Evolutionary conservation across 2,888 invertebrate genomes (phyloP), one percentile per base, ranked within the genome.

Genomic region (Anodontia alba): DNA sequence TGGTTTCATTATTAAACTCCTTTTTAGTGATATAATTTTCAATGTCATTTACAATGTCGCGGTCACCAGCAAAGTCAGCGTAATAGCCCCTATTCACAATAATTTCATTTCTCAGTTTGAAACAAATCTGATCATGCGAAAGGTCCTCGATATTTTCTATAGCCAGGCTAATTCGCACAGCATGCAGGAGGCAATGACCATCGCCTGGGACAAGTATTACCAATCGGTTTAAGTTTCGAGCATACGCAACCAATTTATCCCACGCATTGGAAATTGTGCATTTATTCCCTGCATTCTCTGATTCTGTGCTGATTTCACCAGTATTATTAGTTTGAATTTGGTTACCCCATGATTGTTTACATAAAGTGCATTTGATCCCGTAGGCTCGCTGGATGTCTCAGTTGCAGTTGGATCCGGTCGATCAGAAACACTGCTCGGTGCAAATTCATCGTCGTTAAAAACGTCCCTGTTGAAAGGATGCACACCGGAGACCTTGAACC

Each of bases 401-500:
- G 5, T 38, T 38, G 38, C 12, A 38, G 5, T 38, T 38, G 49
- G 49, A 49, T 49, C 71, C 15, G 57, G 57, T 23, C 57, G 57
- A 15, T 57, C 57, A 29, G 29, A 76, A 38, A 78, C 78, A 66
- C 38, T 42, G 17, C 75, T n/a, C 31, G 68, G 76, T 33, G 46
- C 36, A 54, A 74, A 82, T 67, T 82, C 76, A 26, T 29, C 36
- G 20, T 78, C 73, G 20, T 26, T 26, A 67, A 78, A 81, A n/a
- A 81, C 51, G 26, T 76, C 57, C 7, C 20, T 20, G 26, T 78
- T 76, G 51, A 73, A 72, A 33, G 75, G 79, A 31, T 38, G 71
- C 29, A 79, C 76, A n/a, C 79, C 74, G 49, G 67, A 43, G 0
- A 69, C 67, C 12, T 49, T 42, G 66, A 79, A 83, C 20, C 76